These are phyloP conservation scores for Ypsolopha sequella DNA, from an alignment of 2,888 invertebrate species.

Conservation along the genomic window DNA sequence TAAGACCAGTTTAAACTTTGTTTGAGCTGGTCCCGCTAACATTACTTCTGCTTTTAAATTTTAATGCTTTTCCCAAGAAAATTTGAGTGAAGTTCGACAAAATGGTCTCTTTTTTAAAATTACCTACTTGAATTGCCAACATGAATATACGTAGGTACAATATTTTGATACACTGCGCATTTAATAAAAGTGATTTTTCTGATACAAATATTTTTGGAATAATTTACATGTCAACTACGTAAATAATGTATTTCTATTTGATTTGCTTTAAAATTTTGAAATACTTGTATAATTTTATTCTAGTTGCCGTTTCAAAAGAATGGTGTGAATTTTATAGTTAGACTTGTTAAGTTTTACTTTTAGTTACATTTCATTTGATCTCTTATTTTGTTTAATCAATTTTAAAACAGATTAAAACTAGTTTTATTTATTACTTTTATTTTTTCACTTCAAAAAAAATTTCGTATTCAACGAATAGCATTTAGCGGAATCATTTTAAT, in stretches of 20 bases:
- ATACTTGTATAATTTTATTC: too few relatives aligned
- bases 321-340: not conserved
- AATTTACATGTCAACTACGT: not conserved
- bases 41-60: conserved; percentile 26
- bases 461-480: conserved; percentile 15
- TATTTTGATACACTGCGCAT: conserved; percentile 12
- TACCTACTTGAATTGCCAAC: not conserved
- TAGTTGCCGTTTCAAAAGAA: not conserved
- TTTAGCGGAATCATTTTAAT: conserved; percentile 22
- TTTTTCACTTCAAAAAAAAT: not conserved
- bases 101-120: conserved; percentile 28
- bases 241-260: too few relatives aligned
- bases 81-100: conserved; percentile 69
- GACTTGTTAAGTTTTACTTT: conserved; percentile 56
- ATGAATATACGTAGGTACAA: not conserved
- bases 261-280: too few relatives aligned
- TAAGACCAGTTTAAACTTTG: conserved; percentile 18
- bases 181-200: conserved; percentile 14
- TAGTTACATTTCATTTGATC: conserved; percentile 62
- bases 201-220: not conserved
- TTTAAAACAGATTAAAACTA: conserved; percentile 41
- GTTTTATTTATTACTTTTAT: conserved; percentile 43
- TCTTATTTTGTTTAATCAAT: conserved; percentile 57
- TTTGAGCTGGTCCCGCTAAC: conserved; percentile 35
- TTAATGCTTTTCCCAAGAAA: conserved; percentile 27